A percentile compares a stretch with the other conserved stretches of the same genome.
Conservation (phyloP, 2,888 invertebrate species). For the Octonoba sinensis region DNA sequence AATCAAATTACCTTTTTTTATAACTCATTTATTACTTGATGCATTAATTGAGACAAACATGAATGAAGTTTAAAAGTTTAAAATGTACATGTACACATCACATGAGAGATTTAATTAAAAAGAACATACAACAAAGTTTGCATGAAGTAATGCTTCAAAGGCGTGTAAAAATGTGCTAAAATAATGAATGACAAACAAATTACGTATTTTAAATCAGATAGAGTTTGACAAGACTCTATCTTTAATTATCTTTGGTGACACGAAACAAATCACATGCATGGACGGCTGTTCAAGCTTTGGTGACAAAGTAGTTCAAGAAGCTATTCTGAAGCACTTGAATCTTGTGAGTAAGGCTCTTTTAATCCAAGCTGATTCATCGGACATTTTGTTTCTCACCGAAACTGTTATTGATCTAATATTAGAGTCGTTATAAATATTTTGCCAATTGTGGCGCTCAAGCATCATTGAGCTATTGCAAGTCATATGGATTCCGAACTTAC, state of each 20-base stretch:
- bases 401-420: no score
- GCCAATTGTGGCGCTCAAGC: no score
- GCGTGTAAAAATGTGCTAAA: conserved; percentile 24
- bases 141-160: neutral
- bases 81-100: neutral
- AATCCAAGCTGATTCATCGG: no score
- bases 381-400: no score
- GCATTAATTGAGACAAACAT: no score
- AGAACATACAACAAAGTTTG: neutral
- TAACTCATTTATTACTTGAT: no score
- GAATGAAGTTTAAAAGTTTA: neutral
- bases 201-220: conserved; percentile 31
- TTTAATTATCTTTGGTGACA: conserved; percentile 36
- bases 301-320: conserved; percentile 1
- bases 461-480: no score
- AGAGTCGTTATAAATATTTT: no score
- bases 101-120: neutral
- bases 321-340: no score
- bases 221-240: conserved; percentile 1
- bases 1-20: no score
- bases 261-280: conserved; percentile 26
- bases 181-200: conserved; percentile 27
- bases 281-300: conserved; percentile 46
- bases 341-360: no score
- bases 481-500: no score